A percentile compares a stretch with the other conserved stretches of the same genome.
phyloP scores from a whole-genome alignment of 2,113 vertebrate species.

The Dermatemys mawii region DNA sequence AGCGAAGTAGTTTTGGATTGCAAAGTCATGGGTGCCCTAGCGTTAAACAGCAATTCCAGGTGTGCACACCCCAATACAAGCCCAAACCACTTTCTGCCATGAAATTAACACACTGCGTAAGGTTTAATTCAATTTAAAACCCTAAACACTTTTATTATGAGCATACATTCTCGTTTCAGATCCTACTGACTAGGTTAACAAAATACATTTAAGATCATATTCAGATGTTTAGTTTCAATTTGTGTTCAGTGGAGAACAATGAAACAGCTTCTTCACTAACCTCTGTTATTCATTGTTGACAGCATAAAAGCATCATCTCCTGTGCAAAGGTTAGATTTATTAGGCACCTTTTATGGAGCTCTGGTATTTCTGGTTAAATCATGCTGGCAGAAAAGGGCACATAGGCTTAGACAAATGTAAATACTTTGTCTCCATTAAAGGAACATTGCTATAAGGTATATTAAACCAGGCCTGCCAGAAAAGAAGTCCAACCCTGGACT shows the following conservation, averaged over 20 bases:
- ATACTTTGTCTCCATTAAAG: background rate
- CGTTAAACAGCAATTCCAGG: background rate
- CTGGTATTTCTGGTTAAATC: background rate
- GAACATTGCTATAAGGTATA: background rate
- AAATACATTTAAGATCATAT: accelerated
- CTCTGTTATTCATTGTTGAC: background rate
- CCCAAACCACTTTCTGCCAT: accelerated
- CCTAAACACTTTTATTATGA: background rate
- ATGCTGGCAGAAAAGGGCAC: background rate
- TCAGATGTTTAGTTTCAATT: accelerated
- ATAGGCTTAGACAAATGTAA: background rate
- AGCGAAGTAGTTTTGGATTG: accelerated
- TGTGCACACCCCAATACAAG: accelerated
- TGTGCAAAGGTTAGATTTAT: accelerated
- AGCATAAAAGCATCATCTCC: background rate
- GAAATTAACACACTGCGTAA: background rate
- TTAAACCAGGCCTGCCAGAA: background rate
- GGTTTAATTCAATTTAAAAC: accelerated
- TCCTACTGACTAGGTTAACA: background rate
- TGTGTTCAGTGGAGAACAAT: background rate
- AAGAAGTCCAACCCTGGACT: background rate
- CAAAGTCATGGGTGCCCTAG: background rate
- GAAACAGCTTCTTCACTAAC: background rate
- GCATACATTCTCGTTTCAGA: background rate
- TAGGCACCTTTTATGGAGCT: accelerated